Base-by-base conservation (phyloP, 2,888 invertebrate species). In the Andrena fulva region DNA sequence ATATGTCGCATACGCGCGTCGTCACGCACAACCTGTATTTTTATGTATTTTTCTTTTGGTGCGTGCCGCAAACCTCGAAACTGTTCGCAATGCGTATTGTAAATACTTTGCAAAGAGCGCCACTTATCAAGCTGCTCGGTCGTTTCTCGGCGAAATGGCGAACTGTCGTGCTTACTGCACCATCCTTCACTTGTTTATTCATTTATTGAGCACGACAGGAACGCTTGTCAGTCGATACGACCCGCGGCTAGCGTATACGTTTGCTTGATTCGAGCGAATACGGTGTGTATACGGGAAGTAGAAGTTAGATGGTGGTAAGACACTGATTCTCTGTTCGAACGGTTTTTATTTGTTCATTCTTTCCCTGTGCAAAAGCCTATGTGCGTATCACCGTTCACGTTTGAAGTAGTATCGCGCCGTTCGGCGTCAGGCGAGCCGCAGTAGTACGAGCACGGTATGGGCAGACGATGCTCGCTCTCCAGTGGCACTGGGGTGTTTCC, bases 201-300 rank as follows among this genome's bases (percentile, higher is more conserved):
- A 6, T 27, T 60, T 62, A 12, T 35, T 7, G 5, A 68, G 42
- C 72, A 59, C 72, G 33, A 27, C 5, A 29, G 10, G 29, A 7
- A 7, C 16, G 6, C 24, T 72, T n/a, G 70, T 20, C 68, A 7
- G 60, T 33, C 60, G 69, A 69, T 62, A 60, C 48, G 63, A 63
- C 16, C 48, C 66, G 82, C 66, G 60, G 79, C 79, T 64, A 71
- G n/a, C 50, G 82, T 56, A 71, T 54, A 82, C 71, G 69, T 74
- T 60, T 86, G 88, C 85, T 86, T 87, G 24, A 77, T 85, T 88
- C 88, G 88, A 88, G 88, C 88, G 87, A 80, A 81, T 87, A 88
- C 88, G 71, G 52, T 85, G 77, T 83, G 72, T 70, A 52, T 72
- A 63, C 63, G 52, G 68, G 69, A 77, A 66, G 73, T 88, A 85